Evolutionary conservation across 1,140 invertebrate genomes (phyloP), one percentile per base, ranked within the genome.

Genomic region (Reticulitermes speratus): DNA sequence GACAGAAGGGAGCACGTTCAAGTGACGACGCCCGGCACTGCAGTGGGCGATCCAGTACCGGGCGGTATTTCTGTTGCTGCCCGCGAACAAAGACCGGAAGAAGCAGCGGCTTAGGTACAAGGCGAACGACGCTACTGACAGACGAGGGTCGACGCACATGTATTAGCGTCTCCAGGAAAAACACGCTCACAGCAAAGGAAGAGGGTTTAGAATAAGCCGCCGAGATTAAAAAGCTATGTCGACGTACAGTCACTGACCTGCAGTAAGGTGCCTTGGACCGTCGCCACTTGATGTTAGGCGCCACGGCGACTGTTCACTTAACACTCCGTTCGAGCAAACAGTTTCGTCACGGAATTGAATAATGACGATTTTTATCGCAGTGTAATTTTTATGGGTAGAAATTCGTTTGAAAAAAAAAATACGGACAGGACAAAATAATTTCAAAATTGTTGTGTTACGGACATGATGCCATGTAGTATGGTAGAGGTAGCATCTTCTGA

Each of bases 81-180:
- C 14, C 45, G 59, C 59, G 59, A 19, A 65, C 59, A 65, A 65
- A 65, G 59, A n/a, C 12, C 12, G 25, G 59, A 65, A 65, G 59
- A 19, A n/a, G 59, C 25, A 65, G 59, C 59, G 21, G 21, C 59
- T 65, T 65, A 65, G 59, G 12, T 65, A n/a, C 59, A 65, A 65
- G 59, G 59, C 12, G 25, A 30, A 30, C 25, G 65, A 30, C 65
- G 65, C n/a, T 75, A 30, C 65, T 75, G 65, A 75, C 65, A 75
- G 65, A 30, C 25, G 65, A 75, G 25, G 65, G 65, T 25, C 65
- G 65, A 6, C 65, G 65, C 11, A 30, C 65, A 25, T 75, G 65
- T 75, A 30, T 75, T 75, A 75, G 65, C 65, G 65, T 75, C 65
- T 75, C n/a, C 65, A 75, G 65, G 65, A 75, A 75, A 75, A 75